These are phyloP conservation scores for Tragelaphus strepsiceros DNA, from an alignment of 2,113 vertebrate species.

Conservation along the genomic window DNA sequence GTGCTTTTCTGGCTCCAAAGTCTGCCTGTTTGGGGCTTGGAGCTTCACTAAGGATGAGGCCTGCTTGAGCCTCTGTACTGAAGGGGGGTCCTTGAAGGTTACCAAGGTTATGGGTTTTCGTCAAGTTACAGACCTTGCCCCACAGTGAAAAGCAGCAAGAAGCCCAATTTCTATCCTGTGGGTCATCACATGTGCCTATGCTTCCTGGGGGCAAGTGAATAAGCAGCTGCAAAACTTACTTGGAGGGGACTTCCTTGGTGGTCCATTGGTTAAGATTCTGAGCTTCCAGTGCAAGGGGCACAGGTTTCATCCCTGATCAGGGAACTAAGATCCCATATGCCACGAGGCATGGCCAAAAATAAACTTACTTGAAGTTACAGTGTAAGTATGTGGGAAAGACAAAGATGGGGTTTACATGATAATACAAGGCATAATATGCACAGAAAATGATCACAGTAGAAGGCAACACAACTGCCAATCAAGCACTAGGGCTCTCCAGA, in stretches of 20 bases:
- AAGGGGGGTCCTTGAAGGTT: background rate
- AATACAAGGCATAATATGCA: background rate
- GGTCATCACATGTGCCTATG: background rate
- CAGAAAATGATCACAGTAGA: background rate
- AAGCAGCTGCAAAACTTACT: background rate
- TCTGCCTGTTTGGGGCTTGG: constrained; percentile 1
- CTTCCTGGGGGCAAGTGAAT: background rate
- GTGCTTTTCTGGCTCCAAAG: constrained; percentile 30
- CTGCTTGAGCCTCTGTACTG: background rate
- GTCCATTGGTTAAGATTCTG: background rate
- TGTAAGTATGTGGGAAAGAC: background rate
- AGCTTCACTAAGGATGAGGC: background rate
- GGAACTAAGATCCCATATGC: background rate
- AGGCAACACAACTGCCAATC: background rate
- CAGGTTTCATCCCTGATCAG: background rate
- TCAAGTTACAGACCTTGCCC: background rate
- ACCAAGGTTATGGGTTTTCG: background rate
- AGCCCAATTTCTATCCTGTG: background rate
- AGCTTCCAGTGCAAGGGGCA: background rate
- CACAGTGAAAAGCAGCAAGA: background rate
- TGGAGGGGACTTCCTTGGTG: background rate
- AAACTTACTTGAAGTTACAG: background rate
- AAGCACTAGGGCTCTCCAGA: background rate
- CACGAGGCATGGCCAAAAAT: background rate
- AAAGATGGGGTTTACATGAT: background rate